Conservation (phyloP, 2,797 vertebrate species). For the Chrysocyon brachyurus region DNA sequence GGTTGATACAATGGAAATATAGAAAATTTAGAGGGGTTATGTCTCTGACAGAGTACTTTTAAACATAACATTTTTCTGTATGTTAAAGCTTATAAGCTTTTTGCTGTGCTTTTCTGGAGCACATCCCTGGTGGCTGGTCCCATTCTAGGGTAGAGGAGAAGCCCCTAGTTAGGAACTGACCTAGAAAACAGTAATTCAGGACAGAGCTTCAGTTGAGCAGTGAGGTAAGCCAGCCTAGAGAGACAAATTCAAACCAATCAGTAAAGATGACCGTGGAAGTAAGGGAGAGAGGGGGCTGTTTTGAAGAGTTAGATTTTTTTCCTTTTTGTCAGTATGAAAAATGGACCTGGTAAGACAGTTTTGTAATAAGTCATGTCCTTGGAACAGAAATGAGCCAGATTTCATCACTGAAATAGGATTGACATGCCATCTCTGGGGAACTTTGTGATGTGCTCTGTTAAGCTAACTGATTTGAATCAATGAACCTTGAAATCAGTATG, state of each 20-base stretch:
- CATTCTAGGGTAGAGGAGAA: slow-evolving; percentile 35
- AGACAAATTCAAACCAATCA: slow-evolving; percentile 11
- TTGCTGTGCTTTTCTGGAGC: slow-evolving; percentile 57
- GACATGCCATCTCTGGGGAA: not conserved
- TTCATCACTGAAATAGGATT: not conserved
- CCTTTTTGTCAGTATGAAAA: not conserved
- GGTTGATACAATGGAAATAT: not conserved
- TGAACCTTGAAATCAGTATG: not conserved
- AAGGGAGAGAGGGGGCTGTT: not conserved
- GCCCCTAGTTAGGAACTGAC: slow-evolving; percentile 44
- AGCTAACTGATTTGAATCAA: not conserved
- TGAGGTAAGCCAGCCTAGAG: not conserved
- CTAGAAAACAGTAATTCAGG: slow-evolving; percentile 65
- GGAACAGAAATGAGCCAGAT: slow-evolving; percentile 6
- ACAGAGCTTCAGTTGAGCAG: not conserved
- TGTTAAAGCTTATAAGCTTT: slow-evolving; percentile 13
- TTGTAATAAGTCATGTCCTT: slow-evolving; percentile 1
- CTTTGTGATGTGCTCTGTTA: not conserved
- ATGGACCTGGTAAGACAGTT: not conserved
- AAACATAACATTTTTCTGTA: not conserved
- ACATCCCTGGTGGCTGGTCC: slow-evolving; percentile 59
- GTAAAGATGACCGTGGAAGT: not conserved
- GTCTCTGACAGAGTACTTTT: slow-evolving; percentile 18
- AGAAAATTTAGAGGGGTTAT: not conserved
- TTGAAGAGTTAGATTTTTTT: not conserved